Conservation (phyloP, 2,797 vertebrate species). For the Pogonophryne albipinna region DNA sequence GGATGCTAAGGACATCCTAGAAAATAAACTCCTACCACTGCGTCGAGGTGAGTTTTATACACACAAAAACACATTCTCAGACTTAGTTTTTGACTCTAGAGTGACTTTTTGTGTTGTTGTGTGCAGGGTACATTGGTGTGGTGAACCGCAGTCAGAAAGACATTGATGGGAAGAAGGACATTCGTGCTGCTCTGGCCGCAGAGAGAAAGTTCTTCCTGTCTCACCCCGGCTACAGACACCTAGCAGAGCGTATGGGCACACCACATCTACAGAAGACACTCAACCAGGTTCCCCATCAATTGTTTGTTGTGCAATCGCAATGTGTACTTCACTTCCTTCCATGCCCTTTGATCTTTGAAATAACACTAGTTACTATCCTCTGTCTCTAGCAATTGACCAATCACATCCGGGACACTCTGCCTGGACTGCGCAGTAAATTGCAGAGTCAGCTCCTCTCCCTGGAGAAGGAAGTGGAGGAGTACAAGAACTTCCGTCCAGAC, state of each 20-base stretch:
- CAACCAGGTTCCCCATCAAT: conserved; percentile 89
- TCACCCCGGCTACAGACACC: conserved; percentile 94
- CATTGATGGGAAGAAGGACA: conserved; percentile 98
- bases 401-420: conserved; percentile 96
- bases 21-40: conserved; percentile 95
- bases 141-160: conserved; percentile 99
- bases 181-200: conserved; percentile 91
- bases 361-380: neutral
- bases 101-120: conserved; percentile 1
- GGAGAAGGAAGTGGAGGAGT: conserved; percentile 99
- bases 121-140: conserved; percentile 94
- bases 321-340: neutral
- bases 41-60: conserved; percentile 87
- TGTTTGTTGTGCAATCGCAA: neutral
- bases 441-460: conserved; percentile 96
- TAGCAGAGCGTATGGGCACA: conserved; percentile 97
- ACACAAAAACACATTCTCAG: neutral
- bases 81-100: neutral
- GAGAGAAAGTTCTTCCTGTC: conserved; percentile 99
- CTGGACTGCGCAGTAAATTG: conserved; percentile 93
- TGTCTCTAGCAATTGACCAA: conserved; percentile 94
- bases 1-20: conserved; percentile 93
- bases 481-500: conserved; percentile 96
- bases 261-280: conserved; percentile 93
- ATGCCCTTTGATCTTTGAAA: neutral